Evolutionary conservation across 1,140 invertebrate species (phyloP).

Genomic region (Trialeurodes vaporariorum): DNA sequence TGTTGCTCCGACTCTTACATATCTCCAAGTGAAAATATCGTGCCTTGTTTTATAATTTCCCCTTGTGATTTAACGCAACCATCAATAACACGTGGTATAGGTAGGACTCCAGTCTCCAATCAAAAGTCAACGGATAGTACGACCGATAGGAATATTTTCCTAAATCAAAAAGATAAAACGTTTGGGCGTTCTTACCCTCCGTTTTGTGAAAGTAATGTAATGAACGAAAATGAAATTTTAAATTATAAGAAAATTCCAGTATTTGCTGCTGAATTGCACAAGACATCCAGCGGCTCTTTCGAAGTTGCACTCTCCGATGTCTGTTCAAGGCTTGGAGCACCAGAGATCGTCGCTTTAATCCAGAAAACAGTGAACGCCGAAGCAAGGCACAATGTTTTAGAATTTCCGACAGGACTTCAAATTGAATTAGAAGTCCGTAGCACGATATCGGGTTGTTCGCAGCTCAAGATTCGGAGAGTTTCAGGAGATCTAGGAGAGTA

Average conservation of each 20-base stretch:
- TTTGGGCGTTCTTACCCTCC: no score
- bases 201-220: no score
- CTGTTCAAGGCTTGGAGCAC: slow-evolving; percentile 51
- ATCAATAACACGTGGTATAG: slow-evolving; percentile 67
- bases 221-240: background rate
- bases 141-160: background rate
- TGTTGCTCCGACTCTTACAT: background rate
- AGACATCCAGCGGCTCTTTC: slow-evolving; percentile 37
- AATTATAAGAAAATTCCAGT: slow-evolving; percentile 9
- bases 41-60: slow-evolving; percentile 45
- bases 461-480: slow-evolving; percentile 78
- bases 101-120: slow-evolving; percentile 24
- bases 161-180: no score
- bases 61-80: slow-evolving; percentile 58
- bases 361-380: slow-evolving; percentile 68
- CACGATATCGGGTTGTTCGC: slow-evolving; percentile 34
- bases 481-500: slow-evolving; percentile 85
- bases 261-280: slow-evolving; percentile 25
- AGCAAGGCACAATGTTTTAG: slow-evolving; percentile 50
- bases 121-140: background rate
- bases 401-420: slow-evolving; percentile 56
- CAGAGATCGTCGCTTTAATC: slow-evolving; percentile 66
- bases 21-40: slow-evolving; percentile 37
- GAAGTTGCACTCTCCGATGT: slow-evolving; percentile 65
- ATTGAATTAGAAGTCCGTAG: slow-evolving; percentile 76